Evolutionary conservation across 2,113 vertebrate species (phyloP).

Genomic region (Phylloscopus trochilus): DNA sequence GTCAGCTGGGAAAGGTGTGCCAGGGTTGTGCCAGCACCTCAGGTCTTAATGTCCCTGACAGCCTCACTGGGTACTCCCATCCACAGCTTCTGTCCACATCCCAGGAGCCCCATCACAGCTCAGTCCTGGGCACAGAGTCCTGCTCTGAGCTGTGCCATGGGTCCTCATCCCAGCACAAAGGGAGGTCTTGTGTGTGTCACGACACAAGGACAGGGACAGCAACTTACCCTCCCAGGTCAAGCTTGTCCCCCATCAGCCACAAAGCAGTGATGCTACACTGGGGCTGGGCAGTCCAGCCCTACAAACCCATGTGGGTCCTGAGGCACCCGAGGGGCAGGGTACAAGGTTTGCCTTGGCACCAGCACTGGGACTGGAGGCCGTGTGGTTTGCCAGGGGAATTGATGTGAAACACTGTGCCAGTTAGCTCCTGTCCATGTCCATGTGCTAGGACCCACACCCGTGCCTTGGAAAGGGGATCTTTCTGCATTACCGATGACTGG

Average conservation of each 20-base stretch:
- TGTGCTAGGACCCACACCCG: rapidly evolving
- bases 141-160: rapidly evolving
- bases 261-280: background rate
- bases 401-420: background rate
- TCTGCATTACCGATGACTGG: rapidly evolving
- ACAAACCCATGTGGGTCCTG: rapidly evolving
- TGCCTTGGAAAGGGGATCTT: background rate
- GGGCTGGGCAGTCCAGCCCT: background rate
- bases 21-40: background rate
- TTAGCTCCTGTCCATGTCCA: background rate
- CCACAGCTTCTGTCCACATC: background rate
- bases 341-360: background rate
- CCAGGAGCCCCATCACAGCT: background rate
- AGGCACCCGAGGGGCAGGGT: rapidly evolving
- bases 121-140: background rate
- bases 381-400: background rate
- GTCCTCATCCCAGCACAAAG: background rate
- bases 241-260: background rate
- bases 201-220: background rate
- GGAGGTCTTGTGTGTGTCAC: background rate
- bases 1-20: background rate
- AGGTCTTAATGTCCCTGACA: background rate
- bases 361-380: background rate
- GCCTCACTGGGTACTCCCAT: background rate
- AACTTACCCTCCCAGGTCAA: background rate